Evolutionary conservation across 2,113 vertebrate genomes (phyloP), one percentile per base, ranked within the genome.

Genomic region (Irena cyanogastra): DNA sequence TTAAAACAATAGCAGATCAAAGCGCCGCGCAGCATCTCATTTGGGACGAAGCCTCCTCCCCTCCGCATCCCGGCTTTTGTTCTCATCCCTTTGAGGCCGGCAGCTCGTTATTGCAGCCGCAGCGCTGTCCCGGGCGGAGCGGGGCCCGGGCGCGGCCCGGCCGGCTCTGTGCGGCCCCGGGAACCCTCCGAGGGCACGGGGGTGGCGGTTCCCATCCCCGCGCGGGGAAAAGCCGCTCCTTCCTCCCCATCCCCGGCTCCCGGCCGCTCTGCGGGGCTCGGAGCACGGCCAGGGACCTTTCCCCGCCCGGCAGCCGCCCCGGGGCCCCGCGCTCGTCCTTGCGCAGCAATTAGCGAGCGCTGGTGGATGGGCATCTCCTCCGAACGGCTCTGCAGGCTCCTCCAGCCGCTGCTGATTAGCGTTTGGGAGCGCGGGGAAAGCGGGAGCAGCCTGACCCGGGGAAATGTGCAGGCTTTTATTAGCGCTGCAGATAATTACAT

Each of bases 1-100:
- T 93, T 93, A 97, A 96, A 90, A 88, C 93, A 92, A 95, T 52
- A 35, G 90, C 74, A 93, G 92, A 95, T 96, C 90, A 96, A 96
- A 96, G 90, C 22, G 1, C 76, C 19, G 49, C 7, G 3, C 6
- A 90, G 84, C 87, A 27, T 71, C 84, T 84, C 92, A 17, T 87
- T 81, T 35, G 12, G 92, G 84, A 16, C 3, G 87, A 2, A 12
- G 69, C 72, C 77, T 89, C 87, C 91, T 94, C 89, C 74, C 45
- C 53, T 21, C 57, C 56, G 1, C 64, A 17, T 26, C 87, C 87
- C 14, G 1, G 26, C 80, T 78, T 96, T 90, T 85, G 65, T 87
- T 90, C 95, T 49, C 35, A 0, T 64, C 61, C 57, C 74, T 87
- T 33, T 60, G 95, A 95, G 96, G 33, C 69, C 91, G 37, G 27